These are phyloP conservation scores for Coreoperca whiteheadi DNA, from an alignment of 2,113 vertebrate genomes.

Conservation along the genomic window DNA sequence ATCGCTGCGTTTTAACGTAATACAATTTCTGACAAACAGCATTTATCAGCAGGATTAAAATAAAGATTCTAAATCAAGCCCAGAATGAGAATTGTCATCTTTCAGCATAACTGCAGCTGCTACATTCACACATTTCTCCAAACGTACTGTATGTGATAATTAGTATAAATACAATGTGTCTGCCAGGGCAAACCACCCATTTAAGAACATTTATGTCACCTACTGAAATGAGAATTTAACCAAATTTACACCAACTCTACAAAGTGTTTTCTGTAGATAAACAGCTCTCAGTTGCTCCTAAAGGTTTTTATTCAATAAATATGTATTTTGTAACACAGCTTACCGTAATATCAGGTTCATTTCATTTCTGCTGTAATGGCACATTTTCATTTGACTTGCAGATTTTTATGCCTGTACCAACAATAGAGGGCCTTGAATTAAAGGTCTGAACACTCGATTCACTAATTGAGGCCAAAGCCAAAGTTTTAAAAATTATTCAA, in stretches of 20 bases:
- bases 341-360: conserved; percentile 26
- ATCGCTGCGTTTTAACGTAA: neutral
- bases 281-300: neutral
- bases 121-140: neutral
- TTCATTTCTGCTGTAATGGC: conserved; percentile 14
- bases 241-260: neutral
- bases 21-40: neutral
- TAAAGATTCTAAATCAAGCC: neutral
- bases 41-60: neutral
- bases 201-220: neutral
- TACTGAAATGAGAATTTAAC: neutral
- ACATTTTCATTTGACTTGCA: conserved; percentile 53
- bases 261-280: neutral
- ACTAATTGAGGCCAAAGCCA: conserved; percentile 80
- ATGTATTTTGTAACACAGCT: conserved; percentile 17
- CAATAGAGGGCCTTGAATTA: conserved; percentile 65
- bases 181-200: neutral
- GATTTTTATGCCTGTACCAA: conserved; percentile 52
- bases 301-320: conserved; percentile 1
- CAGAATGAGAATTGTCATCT: neutral
- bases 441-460: conserved; percentile 69
- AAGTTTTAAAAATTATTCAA: conserved; percentile 80
- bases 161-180: neutral
- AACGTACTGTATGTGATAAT: neutral
- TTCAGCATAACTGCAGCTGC: neutral